Evolutionary conservation across 1,140 invertebrate genomes (phyloP).

Genomic region (Eupristina koningsbergeri): DNA sequence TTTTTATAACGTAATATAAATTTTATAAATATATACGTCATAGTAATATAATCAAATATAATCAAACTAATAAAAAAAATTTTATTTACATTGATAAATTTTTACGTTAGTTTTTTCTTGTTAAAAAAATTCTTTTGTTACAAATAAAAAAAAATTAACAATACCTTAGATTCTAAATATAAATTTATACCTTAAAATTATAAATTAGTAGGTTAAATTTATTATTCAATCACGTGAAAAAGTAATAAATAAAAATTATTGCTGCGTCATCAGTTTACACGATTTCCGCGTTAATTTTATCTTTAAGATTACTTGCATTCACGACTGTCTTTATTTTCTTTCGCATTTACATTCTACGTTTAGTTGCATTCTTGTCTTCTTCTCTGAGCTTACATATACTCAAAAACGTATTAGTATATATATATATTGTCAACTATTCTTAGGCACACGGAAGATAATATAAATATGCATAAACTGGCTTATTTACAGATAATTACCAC

Average conservation of each 20-base stretch:
- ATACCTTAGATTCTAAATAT: not conserved
- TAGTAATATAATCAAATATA: too few relatives aligned
- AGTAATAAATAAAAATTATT: not conserved
- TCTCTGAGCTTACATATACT: not conserved
- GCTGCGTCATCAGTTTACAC: not conserved
- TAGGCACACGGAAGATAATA: not conserved
- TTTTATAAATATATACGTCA: too few relatives aligned
- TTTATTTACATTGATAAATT: too few relatives aligned
- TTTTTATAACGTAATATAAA: too few relatives aligned
- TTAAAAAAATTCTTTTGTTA: too few relatives aligned
- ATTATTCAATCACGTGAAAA: not conserved
- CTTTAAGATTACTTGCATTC: constrained; percentile 8
- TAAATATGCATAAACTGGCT: constrained; percentile 22
- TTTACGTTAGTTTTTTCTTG: too few relatives aligned
- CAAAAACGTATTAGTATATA: too few relatives aligned
- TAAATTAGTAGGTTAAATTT: not conserved
- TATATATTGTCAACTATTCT: not conserved
- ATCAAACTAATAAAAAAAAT: too few relatives aligned
- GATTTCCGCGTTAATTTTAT: constrained; percentile 12
- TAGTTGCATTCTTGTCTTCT: constrained; percentile 5
- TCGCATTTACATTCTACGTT: not conserved
- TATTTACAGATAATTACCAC: constrained; percentile 14
- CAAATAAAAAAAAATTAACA: too few relatives aligned
- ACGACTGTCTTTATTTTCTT: constrained; percentile 9
- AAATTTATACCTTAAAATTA: not conserved